Conservation (phyloP, 2,797 vertebrate species). For the Smutsia gigantea region DNA sequence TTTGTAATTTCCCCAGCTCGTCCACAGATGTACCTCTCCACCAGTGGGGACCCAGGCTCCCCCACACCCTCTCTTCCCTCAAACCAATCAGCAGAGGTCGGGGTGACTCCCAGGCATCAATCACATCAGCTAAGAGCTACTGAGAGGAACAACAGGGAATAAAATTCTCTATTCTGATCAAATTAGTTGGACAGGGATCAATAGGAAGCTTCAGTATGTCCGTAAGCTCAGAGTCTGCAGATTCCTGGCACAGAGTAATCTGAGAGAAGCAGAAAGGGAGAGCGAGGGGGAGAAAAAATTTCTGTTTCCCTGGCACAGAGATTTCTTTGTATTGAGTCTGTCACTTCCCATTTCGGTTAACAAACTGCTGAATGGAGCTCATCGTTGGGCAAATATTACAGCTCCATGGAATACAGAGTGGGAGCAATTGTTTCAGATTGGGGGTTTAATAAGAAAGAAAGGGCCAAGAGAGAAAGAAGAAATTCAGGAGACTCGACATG, state of each 20-base stretch:
- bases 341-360: conserved; percentile 94
- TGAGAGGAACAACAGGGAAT: conserved; percentile 66
- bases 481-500: not conserved
- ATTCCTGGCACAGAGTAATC: conserved; percentile 82
- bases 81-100: not conserved
- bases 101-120: conserved; percentile 23
- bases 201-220: conserved; percentile 82
- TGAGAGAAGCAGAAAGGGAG: conserved; percentile 81
- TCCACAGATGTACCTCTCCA: rapidly evolving
- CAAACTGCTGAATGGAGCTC: conserved; percentile 87
- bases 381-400: conserved; percentile 87
- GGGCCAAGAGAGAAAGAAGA: not conserved
- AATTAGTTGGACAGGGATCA: conserved; percentile 87
- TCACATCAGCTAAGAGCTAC: conserved; percentile 77
- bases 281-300: conserved; percentile 86
- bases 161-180: conserved; percentile 84
- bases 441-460: conserved; percentile 68
- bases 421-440: conserved; percentile 73
- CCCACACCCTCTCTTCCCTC: not conserved
- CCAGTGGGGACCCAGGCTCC: too few species aligned
- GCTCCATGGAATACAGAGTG: conserved; percentile 81
- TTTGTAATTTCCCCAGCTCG: not conserved
- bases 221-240: conserved; percentile 76
- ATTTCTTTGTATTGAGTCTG: conserved; percentile 92
- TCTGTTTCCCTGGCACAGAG: conserved; percentile 87